phyloP scores from a whole-genome alignment of 1,140 invertebrate genomes.

The Holotrichia oblita region DNA sequence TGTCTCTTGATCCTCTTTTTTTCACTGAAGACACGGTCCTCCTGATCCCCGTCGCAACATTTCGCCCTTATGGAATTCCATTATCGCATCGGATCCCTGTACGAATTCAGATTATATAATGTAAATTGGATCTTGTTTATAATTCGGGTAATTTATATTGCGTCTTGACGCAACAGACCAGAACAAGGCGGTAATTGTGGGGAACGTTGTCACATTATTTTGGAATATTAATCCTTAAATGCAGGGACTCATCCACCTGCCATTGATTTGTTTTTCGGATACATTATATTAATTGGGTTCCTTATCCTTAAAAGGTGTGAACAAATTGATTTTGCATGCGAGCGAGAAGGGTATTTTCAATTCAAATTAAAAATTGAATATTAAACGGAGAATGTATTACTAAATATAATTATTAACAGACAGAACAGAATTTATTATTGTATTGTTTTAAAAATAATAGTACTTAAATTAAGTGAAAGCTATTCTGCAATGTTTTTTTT shows the following conservation, averaged over 20 bases:
- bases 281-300: not conserved
- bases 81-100: not conserved
- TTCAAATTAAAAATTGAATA: too few species aligned
- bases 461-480: not conserved
- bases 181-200: not conserved
- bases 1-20: not conserved
- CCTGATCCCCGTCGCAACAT: not conserved
- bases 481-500: too few species aligned
- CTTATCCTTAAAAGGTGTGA: slow-evolving; percentile 1
- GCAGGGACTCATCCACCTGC: not conserved
- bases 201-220: not conserved
- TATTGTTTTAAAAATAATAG: not conserved
- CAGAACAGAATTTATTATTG: not conserved
- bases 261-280: not conserved
- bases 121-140: slow-evolving; percentile 1
- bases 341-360: too few species aligned
- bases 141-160: slow-evolving; percentile 1
- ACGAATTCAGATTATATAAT: slow-evolving; percentile 23
- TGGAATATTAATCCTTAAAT: too few species aligned
- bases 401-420: not conserved
- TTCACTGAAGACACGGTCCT: not conserved
- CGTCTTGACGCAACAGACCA: not conserved
- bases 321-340: slow-evolving; percentile 16
- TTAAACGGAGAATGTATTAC: not conserved
- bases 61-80: not conserved